Evolutionary conservation across 2,888 invertebrate genomes (phyloP).

Genomic region (Meteorus colon): DNA sequence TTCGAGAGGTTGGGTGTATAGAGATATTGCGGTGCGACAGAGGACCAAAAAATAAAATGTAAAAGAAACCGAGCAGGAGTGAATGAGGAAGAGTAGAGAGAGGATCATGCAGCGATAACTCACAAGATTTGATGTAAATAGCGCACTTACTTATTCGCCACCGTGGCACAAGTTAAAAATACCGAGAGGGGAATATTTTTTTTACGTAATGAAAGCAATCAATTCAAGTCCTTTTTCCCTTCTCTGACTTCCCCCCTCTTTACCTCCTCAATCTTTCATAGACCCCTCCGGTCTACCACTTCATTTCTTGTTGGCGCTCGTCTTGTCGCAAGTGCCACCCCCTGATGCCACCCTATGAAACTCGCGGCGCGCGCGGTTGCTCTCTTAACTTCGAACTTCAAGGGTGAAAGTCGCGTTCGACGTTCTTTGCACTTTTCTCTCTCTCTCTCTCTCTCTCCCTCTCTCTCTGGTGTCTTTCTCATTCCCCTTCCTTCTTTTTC

Average conservation of each 20-base stretch:
- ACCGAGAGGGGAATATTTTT: constrained; percentile 59
- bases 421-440: constrained; percentile 29
- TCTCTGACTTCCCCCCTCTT: constrained; percentile 49
- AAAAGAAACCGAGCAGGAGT: constrained; percentile 34
- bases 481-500: constrained; percentile 15
- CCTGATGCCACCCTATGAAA: neutral
- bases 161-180: constrained; percentile 69
- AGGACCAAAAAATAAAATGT: constrained; percentile 47
- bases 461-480: neutral
- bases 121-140: constrained; percentile 72
- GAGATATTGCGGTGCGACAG: constrained; percentile 44
- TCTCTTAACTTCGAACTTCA: constrained; percentile 37
- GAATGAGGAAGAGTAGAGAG: constrained; percentile 34
- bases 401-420: constrained; percentile 25
- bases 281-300: constrained; percentile 33
- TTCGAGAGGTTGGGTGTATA: constrained; percentile 39
- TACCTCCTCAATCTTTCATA: neutral
- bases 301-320: constrained; percentile 22
- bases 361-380: constrained; percentile 5
- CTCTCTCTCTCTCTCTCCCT: no score
- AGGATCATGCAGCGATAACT: constrained; percentile 61
- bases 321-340: constrained; percentile 47
- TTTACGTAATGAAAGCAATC: constrained; percentile 73
- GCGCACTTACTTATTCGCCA: constrained; percentile 71
- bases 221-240: constrained; percentile 68